Evolutionary conservation across 2,113 vertebrate species (phyloP).

Genomic region (Halichoeres trimaculatus): DNA sequence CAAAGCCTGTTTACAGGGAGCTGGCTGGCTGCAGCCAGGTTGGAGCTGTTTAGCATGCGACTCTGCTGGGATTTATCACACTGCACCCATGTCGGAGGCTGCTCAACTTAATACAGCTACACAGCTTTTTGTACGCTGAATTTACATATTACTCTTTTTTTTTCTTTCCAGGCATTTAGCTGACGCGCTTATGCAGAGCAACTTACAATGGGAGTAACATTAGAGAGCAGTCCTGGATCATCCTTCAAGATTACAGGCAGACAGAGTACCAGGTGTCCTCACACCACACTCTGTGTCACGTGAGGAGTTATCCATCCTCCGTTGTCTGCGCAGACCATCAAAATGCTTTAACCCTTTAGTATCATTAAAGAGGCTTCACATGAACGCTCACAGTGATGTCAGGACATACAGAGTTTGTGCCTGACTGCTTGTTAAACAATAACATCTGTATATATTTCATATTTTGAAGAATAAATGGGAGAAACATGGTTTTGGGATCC

Average conservation of each 20-base stretch:
- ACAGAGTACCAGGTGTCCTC: background rate
- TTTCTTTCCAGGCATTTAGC: constrained; percentile 27
- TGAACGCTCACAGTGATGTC: background rate
- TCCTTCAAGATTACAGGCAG: constrained; percentile 19
- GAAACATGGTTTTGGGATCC: too few species aligned
- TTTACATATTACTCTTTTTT: constrained; percentile 56
- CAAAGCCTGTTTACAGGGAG: constrained; percentile 83
- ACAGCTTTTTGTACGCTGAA: constrained; percentile 60
- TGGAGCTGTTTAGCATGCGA: constrained; percentile 78
- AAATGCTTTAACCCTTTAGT: background rate
- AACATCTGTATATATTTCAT: too few species aligned
- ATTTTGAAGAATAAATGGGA: too few species aligned
- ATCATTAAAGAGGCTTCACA: background rate
- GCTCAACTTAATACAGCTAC: constrained; percentile 71
- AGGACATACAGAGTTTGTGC: too few species aligned
- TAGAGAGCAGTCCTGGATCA: constrained; percentile 22
- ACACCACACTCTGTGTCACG: background rate
- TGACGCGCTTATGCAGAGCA: constrained; percentile 49
- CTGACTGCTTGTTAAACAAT: too few species aligned
- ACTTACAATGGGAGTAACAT: constrained; percentile 26
- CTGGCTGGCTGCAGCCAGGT: constrained; percentile 75
- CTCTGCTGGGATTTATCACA: constrained; percentile 78
- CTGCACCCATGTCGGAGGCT: constrained; percentile 65
- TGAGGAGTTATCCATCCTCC: background rate
- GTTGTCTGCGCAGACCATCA: background rate